phyloP scores from a whole-genome alignment of 1,140 invertebrate genomes.

The Lerema accius region DNA sequence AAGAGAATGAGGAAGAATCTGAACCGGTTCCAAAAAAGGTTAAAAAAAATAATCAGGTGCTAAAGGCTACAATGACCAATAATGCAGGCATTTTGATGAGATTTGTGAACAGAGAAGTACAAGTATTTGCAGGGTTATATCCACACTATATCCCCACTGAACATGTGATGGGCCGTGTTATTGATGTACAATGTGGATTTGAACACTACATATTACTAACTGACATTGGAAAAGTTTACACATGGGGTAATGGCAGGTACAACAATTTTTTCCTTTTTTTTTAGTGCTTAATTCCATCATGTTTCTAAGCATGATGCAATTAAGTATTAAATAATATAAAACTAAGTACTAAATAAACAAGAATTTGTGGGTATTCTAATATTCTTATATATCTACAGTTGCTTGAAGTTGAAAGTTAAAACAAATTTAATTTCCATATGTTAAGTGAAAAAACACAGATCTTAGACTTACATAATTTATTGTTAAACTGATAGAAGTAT shows the following conservation, averaged over 20 bases:
- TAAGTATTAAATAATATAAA: too few species aligned
- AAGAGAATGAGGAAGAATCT: slow-evolving; percentile 41
- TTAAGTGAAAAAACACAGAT: too few species aligned
- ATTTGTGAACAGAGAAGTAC: slow-evolving; percentile 47
- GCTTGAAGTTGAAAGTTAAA: too few species aligned
- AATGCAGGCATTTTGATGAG: slow-evolving; percentile 65
- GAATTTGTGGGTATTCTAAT: too few species aligned
- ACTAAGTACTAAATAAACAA: too few species aligned
- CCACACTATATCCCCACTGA: slow-evolving; percentile 83
- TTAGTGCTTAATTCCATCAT: too few species aligned
- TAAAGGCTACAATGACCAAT: slow-evolving; percentile 49
- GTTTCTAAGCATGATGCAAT: too few species aligned
- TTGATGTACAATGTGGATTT: slow-evolving; percentile 88
- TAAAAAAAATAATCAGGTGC: slow-evolving; percentile 42
- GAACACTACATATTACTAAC: slow-evolving; percentile 91
- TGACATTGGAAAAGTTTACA: slow-evolving; percentile 88
- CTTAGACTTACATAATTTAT: too few species aligned
- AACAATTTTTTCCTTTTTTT: neutral
- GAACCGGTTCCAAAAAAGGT: slow-evolving; percentile 42
- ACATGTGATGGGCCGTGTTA: slow-evolving; percentile 81
- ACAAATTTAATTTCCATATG: too few species aligned
- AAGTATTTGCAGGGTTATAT: slow-evolving; percentile 84
- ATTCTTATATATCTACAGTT: too few species aligned
- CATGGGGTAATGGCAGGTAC: slow-evolving; percentile 92
- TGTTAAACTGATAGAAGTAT: too few species aligned